Evolutionary conservation across 64 coral and sea anemone genomes (phyloP).

Genomic region (Stichodactyla mertensii): DNA sequence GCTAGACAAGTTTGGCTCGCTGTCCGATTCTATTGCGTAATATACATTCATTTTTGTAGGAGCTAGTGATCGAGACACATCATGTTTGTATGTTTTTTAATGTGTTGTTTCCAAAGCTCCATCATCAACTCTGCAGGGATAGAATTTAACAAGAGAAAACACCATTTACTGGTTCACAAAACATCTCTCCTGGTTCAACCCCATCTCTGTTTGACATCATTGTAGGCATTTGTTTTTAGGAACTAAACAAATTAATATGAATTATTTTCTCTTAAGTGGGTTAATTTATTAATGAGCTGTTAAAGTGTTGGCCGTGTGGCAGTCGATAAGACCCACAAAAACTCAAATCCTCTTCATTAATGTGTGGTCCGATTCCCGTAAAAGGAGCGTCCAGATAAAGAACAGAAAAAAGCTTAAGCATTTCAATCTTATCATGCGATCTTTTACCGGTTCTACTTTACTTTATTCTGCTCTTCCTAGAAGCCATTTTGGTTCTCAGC

Average conservation of each 20-base stretch:
- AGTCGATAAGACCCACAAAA: not conserved
- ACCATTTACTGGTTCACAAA: not conserved
- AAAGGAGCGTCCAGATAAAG: not conserved
- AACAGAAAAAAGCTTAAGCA: not conserved
- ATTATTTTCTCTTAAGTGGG: not conserved
- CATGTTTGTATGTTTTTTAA: not conserved
- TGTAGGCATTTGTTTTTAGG: not conserved
- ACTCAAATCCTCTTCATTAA: not conserved
- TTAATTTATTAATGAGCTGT: not conserved
- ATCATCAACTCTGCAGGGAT: not conserved
- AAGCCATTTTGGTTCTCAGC: not conserved
- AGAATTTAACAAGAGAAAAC: not conserved
- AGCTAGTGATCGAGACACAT: not conserved
- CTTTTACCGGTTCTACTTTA: not conserved
- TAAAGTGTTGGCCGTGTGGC: not conserved
- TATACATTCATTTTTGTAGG: too few relatives aligned
- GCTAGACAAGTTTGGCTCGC: too few relatives aligned
- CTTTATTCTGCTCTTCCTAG: not conserved
- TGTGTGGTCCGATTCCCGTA: not conserved
- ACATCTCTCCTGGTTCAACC: not conserved
- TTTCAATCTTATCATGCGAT: not conserved
- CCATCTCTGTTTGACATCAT: not conserved
- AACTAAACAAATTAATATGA: not conserved
- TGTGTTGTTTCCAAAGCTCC: not conserved
- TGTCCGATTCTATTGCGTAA: too few relatives aligned